These are phyloP conservation scores for Ophion costatus DNA, from an alignment of 2,888 invertebrate species.

Conservation along the genomic window DNA sequence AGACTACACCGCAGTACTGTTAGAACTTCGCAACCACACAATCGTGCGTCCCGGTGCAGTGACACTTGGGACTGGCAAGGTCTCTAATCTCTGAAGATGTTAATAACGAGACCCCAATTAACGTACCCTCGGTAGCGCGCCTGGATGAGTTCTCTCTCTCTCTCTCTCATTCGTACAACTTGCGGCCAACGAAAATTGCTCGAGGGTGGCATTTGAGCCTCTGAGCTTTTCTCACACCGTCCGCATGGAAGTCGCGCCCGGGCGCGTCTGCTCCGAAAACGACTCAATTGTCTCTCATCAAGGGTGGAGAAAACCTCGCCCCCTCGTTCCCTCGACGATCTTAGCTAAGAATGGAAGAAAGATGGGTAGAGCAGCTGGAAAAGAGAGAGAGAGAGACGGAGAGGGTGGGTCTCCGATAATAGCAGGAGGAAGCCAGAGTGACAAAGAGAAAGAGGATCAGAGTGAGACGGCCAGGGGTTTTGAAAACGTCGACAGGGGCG, in stretches of 20 bases:
- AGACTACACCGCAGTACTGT: background rate
- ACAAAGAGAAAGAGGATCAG: constrained; percentile 26
- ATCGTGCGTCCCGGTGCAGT: constrained; percentile 36
- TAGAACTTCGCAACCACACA: constrained; percentile 1
- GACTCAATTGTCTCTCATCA: constrained; percentile 64
- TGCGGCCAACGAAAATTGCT: constrained; percentile 42
- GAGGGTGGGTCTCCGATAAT: constrained; percentile 10
- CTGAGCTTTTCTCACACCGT: constrained; percentile 34
- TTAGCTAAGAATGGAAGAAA: constrained; percentile 39
- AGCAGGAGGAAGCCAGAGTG: background rate
- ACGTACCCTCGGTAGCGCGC: constrained; percentile 44
- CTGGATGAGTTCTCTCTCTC: constrained; percentile 30
- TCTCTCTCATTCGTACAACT: constrained; percentile 48
- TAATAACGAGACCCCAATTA: constrained; percentile 64
- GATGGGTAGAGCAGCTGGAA: constrained; percentile 9
- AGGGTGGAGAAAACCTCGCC: constrained; percentile 53
- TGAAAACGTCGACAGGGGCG: constrained; percentile 50
- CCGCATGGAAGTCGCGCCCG: constrained; percentile 4
- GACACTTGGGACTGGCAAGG: constrained; percentile 25
- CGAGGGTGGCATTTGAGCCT: constrained; percentile 32
- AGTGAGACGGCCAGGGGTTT: constrained; percentile 2
- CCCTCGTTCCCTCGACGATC: constrained; percentile 35
- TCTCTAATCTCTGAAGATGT: constrained; percentile 51
- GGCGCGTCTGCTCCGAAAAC: constrained; percentile 55
- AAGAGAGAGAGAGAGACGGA: constrained; percentile 25